Percentiles rank a stretch among this genome's conserved stretches.
Conservation (phyloP, 2,797 vertebrate species). For the Gymnoscopelus braueri region DNA sequence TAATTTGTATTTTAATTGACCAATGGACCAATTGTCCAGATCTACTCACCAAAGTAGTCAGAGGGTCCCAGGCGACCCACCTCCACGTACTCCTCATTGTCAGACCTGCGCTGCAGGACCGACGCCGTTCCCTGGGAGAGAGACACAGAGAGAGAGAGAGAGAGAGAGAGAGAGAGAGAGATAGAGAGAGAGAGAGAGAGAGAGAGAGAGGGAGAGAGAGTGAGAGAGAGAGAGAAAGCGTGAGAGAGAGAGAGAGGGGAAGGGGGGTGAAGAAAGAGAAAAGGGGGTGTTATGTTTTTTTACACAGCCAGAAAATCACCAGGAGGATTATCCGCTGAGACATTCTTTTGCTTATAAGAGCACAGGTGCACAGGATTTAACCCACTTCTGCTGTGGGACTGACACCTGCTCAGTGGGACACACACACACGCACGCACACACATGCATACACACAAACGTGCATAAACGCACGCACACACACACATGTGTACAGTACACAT, state of each 20-base stretch:
- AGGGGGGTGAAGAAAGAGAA: neutral
- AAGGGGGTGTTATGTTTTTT: constrained; percentile 33
- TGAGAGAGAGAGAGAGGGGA: neutral
- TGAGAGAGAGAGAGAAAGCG: neutral
- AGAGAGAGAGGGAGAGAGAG: constrained; percentile 14
- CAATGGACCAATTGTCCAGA: neutral
- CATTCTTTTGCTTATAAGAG: constrained; percentile 73
- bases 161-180: constrained; percentile 21
- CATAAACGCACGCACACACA: neutral
- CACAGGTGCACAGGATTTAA: constrained; percentile 80
- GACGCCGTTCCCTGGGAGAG: constrained; percentile 90
- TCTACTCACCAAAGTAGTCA: constrained; percentile 94
- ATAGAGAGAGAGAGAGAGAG: neutral
- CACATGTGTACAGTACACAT: constrained; percentile 2
- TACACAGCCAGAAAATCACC: constrained; percentile 59
- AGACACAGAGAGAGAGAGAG: constrained; percentile 17
- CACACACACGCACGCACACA: neutral
- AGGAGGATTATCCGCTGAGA: constrained; percentile 73
- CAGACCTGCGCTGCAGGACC: constrained; percentile 94
- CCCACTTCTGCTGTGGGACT: constrained; percentile 48
- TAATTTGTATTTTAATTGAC: too few relatives aligned
- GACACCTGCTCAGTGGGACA: constrained; percentile 66
- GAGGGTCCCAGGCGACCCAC: constrained; percentile 95
- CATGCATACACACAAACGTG: neutral
- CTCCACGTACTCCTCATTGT: constrained; percentile 94